Evolutionary conservation across 2,113 vertebrate species (phyloP).

Genomic region (Struthio camelus): DNA sequence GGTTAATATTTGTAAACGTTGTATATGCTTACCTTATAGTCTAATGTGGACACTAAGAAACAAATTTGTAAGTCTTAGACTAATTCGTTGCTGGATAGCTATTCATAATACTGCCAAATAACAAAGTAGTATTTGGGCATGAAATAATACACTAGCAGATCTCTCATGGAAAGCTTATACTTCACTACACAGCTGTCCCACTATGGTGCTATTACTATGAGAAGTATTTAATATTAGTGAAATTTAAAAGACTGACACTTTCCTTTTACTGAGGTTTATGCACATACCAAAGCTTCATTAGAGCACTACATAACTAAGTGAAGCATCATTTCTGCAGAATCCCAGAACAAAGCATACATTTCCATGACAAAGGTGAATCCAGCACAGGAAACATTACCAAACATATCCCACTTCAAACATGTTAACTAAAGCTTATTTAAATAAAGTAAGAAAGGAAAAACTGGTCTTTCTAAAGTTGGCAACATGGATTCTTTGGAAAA

Average conservation of each 20-base stretch:
- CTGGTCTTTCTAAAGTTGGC: background rate
- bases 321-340: constrained; percentile 6
- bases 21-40: background rate
- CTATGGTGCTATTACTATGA: background rate
- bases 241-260: background rate
- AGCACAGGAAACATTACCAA: background rate
- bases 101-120: background rate
- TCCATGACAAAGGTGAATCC: constrained; percentile 42
- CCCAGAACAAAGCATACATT: constrained; percentile 41
- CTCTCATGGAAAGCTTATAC: background rate
- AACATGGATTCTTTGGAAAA: background rate
- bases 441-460: background rate
- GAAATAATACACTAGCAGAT: background rate
- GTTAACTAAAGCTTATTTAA: background rate
- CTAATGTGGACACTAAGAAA: background rate
- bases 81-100: background rate
- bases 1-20: background rate
- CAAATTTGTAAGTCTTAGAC: background rate
- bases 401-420: background rate
- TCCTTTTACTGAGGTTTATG: background rate
- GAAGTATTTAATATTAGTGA: background rate
- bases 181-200: background rate
- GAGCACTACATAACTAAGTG: background rate
- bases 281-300: background rate
- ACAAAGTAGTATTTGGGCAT: background rate